These are phyloP conservation scores for Cirrhinus mrigala DNA, from an alignment of 2,797 vertebrate species.

Conservation along the genomic window DNA sequence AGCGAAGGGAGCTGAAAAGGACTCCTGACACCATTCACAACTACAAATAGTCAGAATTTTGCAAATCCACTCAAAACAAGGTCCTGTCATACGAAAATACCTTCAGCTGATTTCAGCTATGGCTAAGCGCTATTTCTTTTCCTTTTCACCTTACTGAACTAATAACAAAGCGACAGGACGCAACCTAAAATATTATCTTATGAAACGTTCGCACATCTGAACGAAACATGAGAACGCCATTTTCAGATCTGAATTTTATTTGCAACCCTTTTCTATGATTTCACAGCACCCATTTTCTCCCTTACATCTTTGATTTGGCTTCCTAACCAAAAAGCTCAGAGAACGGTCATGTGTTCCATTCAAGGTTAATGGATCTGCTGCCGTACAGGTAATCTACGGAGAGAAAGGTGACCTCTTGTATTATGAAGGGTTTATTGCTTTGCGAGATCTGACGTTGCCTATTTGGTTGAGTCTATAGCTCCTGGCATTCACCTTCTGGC, in stretches of 20 bases:
- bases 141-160: not conserved
- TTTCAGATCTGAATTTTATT: slow-evolving; percentile 27
- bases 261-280: not conserved
- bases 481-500: slow-evolving; percentile 50
- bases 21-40: not conserved
- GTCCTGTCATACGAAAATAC: not conserved
- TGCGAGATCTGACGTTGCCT: slow-evolving; percentile 43
- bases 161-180: not conserved
- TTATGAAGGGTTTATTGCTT: slow-evolving; percentile 54
- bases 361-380: slow-evolving; percentile 59
- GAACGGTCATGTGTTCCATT: slow-evolving; percentile 39
- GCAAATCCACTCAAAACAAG: not conserved
- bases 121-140: not conserved
- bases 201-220: not conserved
- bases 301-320: slow-evolving; percentile 50
- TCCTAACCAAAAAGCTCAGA: slow-evolving; percentile 34
- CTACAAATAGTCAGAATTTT: slow-evolving; percentile 17
- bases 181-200: not conserved
- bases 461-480: slow-evolving; percentile 41
- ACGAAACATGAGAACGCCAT: not conserved
- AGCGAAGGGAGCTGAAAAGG: not conserved
- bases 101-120: not conserved
- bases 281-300: slow-evolving; percentile 34
- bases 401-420: slow-evolving; percentile 52
- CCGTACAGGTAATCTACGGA: slow-evolving; percentile 37